phyloP scores from a whole-genome alignment of 1,140 invertebrate species.

The Drosophila mayri region DNA sequence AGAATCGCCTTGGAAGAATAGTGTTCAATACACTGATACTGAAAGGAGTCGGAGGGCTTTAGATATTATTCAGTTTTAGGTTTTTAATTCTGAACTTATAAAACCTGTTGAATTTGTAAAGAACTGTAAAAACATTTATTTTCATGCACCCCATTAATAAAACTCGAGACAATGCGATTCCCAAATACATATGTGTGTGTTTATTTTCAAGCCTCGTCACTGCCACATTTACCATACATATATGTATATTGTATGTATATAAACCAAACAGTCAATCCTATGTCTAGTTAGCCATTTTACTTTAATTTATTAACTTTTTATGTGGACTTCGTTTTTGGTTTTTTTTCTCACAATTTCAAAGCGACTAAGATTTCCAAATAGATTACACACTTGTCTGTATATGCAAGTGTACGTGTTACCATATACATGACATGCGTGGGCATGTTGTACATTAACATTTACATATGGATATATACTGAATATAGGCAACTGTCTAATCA shows the following conservation, averaged over 20 bases:
- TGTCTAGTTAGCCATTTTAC: constrained; percentile 25
- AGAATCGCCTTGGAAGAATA: too few species aligned
- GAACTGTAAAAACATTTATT: neutral
- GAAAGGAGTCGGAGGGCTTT: neutral
- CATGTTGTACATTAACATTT: constrained; percentile 35
- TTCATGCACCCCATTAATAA: neutral
- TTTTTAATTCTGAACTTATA: neutral
- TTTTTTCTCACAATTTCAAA: constrained; percentile 27
- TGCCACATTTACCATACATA: neutral
- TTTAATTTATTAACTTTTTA: constrained; percentile 22
- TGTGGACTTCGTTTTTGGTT: constrained; percentile 2
- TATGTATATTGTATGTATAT: too few species aligned
- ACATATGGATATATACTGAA: constrained; percentile 36
- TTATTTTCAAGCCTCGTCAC: constrained; percentile 18
- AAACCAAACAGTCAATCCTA: constrained; percentile 5
- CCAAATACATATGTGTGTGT: constrained; percentile 19
- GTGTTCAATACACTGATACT: neutral
- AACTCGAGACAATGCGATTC: neutral
- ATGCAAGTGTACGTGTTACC: constrained; percentile 35
- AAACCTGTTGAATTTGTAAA: neutral
- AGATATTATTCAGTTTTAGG: neutral
- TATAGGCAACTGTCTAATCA: constrained; percentile 37
- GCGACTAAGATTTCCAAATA: constrained; percentile 4
- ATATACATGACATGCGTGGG: constrained; percentile 7
- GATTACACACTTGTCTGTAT: constrained; percentile 41